Percentiles rank a stretch among this genome's conserved stretches.
Evolutionary conservation across 2,888 invertebrate species (phyloP).

Genomic region (Lumbricus terrestris): DNA sequence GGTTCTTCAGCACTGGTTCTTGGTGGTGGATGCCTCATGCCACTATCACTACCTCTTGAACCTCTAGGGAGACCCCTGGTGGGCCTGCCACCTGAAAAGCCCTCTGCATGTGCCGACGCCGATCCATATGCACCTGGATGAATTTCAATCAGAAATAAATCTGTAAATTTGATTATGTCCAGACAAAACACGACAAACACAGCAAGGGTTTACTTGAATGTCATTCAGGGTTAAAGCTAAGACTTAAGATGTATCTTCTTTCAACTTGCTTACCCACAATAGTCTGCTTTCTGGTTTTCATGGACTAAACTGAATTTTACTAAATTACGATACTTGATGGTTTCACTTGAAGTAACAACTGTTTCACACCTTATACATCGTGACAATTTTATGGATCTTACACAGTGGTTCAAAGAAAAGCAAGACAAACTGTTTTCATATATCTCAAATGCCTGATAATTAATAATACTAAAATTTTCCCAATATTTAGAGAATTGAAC

Average conservation of each 20-base stretch:
- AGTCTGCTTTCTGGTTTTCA: background rate
- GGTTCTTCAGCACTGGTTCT: background rate
- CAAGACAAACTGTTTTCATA: no score
- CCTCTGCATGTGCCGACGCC: background rate
- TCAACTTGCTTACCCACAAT: background rate
- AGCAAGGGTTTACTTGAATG: background rate
- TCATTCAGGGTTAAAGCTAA: background rate
- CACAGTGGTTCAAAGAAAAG: no score
- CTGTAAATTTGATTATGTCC: background rate
- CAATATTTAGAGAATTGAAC: no score
- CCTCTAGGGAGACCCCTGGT: background rate
- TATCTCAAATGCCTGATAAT: no score
- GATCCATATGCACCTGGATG: constrained; percentile 3
- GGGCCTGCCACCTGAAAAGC: constrained; percentile 3
- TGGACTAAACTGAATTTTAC: background rate
- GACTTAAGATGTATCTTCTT: background rate
- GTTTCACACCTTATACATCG: background rate
- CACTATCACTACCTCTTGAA: background rate
- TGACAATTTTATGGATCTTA: no score
- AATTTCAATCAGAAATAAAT: background rate
- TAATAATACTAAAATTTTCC: no score
- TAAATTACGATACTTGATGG: background rate
- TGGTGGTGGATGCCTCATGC: background rate
- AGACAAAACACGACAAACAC: background rate
- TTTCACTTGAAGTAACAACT: background rate